Conservation (phyloP, 1,140 invertebrate genomes). For the Colletes latitarsis region DNA sequence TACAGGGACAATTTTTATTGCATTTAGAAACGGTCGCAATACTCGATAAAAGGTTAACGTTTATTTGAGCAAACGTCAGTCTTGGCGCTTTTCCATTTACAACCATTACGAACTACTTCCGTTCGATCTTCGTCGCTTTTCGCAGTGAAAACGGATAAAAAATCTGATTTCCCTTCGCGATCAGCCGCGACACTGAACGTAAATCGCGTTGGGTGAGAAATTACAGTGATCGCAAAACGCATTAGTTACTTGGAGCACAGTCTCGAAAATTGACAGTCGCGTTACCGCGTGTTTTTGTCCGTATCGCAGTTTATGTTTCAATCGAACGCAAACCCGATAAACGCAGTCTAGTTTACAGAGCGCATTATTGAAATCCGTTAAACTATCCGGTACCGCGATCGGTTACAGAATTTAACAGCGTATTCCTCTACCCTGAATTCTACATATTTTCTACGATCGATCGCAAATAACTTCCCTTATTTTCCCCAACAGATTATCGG, state of each 20-base stretch:
- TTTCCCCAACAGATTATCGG: slow-evolving; percentile 2
- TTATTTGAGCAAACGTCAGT: slow-evolving; percentile 36
- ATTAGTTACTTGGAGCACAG: too few species aligned
- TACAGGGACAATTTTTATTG: too few species aligned
- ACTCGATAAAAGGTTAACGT: background rate
- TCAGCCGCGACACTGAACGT: background rate
- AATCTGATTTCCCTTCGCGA: background rate
- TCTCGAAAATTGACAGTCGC: slow-evolving; percentile 27
- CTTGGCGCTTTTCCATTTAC: background rate
- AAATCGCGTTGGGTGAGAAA: background rate
- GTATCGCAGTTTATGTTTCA: slow-evolving; percentile 6
- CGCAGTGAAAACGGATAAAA: background rate
- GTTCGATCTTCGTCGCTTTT: background rate
- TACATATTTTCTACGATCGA: background rate
- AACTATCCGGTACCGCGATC: slow-evolving; percentile 8
- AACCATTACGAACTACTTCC: background rate
- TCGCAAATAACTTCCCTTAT: background rate
- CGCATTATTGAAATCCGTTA: slow-evolving; percentile 41
- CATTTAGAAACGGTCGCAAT: too few species aligned
- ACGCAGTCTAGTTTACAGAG: slow-evolving; percentile 22
- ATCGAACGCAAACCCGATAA: slow-evolving; percentile 11
- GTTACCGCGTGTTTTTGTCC: slow-evolving; percentile 39
- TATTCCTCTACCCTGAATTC: slow-evolving; percentile 9
- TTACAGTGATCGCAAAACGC: background rate
- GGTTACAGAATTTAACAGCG: slow-evolving; percentile 23